Base-by-base conservation (phyloP, 2,888 invertebrate genomes). In the Tetheella fluctuosa region DNA sequence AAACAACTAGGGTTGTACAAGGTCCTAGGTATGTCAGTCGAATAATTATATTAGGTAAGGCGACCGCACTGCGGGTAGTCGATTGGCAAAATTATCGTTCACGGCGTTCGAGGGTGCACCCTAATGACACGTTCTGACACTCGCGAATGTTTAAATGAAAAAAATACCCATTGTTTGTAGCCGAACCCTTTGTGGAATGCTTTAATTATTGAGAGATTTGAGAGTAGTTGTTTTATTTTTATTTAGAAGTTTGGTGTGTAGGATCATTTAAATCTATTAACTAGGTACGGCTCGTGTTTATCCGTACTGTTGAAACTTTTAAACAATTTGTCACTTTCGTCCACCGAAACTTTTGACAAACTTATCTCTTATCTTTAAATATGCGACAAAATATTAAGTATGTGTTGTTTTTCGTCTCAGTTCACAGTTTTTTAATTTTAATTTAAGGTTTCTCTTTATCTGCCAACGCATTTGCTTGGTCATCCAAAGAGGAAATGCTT, bases 11-110 rank as follows among this genome's bases (percentile, higher is more conserved):
- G 48, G 48, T 48, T 48, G 48, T 48, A 48, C 48, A 48, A 48
- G 48, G 48, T 48, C 48, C 1, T 42, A 42, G 6, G 7, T 42
- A 48, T 48, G 20, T 48, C 48, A 10, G 48, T 8, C 17, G 17
- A 34, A 55, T 73, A 78, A 79, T 66, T 62, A 55, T 17, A 70
- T 74, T 69, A 74, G n/a, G n/a, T 25, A 25, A 62, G 65, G 65
- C 75, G 66, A 80, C 79, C 80, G 70, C 85, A 67, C 81, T 62
- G 80, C 79, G 80, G 82, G 80, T 80, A 73, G 80, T 71, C 78
- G 69, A 89, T 89, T 88, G 84, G 83, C 84, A 81, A 83, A 88
- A 89, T 88, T 83, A 85, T 81, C 77, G 70, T 67, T 66, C 54
- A 56, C 57, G 64, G 65, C 76, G 81, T 79, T 66, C 64, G 59